Base-by-base conservation (phyloP, 1,140 invertebrate species). In the Lordiphosa collinella region DNA sequence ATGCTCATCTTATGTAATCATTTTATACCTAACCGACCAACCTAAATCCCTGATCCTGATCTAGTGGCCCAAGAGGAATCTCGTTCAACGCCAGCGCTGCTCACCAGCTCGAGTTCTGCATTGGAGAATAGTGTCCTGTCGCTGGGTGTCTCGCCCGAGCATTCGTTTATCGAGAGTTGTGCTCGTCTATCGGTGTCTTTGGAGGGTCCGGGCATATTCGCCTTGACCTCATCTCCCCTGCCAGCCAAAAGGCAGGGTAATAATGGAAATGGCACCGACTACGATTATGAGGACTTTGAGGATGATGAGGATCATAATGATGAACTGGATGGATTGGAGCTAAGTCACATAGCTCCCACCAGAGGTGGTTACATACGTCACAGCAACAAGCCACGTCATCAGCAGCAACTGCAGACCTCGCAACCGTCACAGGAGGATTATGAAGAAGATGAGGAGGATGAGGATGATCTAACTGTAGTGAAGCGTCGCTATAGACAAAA, bases 121-220 rank as follows among this genome's bases (percentile, higher is more conserved):
- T 71, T 79, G 64, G 89, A 89, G 51, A 90, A 89, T 85, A 88
- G 91, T 69, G 89, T 89, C 61, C 71, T 92, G 3, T 94, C 93
- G 1, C 90, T 95, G 46, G 94, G 93, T 60, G 94, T 95, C 84
- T 96, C 95, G 61, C 94, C 94, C 8, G 95, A 96, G 89, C 95
- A 96, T 74, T 95, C 93, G 14, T 91, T 96, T 38, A 91, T 96
- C 7, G 95, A 96, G 90, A 95, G 94, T 64, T 96, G 94, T 87
- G 95, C 95, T 7, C 91, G 95, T 32, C 92, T 96, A 12, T 96
- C 94, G 13, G 95, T 96, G 35, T 96, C 95, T 54, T 89, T 96
- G 37, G 95, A 96, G 89, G 95, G 88, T 14, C 88, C 88, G 3
- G 84, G 86, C 40, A 68, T 89, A 51, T 88, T 79, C 60, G 75